Base-by-base conservation (phyloP, 2,888 invertebrate genomes). In the Priocnemis perturbator region DNA sequence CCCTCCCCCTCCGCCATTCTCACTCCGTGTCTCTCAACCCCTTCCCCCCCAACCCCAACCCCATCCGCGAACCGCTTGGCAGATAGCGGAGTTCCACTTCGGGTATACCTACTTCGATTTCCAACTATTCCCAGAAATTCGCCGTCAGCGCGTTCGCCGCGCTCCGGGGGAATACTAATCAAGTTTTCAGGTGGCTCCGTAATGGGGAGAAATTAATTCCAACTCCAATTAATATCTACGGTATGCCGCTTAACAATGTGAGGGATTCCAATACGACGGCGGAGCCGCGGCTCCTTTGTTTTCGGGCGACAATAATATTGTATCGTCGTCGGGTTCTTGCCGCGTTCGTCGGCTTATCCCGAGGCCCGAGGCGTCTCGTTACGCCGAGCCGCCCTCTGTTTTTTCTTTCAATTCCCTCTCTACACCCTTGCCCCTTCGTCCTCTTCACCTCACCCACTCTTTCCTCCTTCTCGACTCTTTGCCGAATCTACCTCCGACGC, bases 141-240 rank as follows among this genome's bases (percentile, higher is more conserved):
- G 62, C 60, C 75, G 78, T 78, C 81, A 78, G 82, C 78, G 74
- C 69, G 75, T 74, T 75, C 70, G 63, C 69, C 68, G 56, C 61
- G 76, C 76, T 76, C 70, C 52, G 63, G 64, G 76, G 80, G 81
- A 84, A 85, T 84, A 81, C 84, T 82, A 81, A 84, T 85, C 82
- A 80, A 84, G 84, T 85, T 84, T 84, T 82, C 81, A 82, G 79
- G 75, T 81, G 77, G 71, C 73, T 79, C 37, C 73, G 73, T 78
- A 82, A 79, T 78, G 72, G 60, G 66, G 61, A 67, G 76, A 70
- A 79, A 79, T 79, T 77, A 81, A 81, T 81, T 81, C 78, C 76
- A 78, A 77, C 76, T 81, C 67, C 79, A 81, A 81, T 81, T 81
- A 81, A 79, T 81, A 82, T 78, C 78, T 58, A 60, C 60, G 74